phyloP scores from a whole-genome alignment of 2,113 vertebrate genomes.

The Thermophis baileyi region DNA sequence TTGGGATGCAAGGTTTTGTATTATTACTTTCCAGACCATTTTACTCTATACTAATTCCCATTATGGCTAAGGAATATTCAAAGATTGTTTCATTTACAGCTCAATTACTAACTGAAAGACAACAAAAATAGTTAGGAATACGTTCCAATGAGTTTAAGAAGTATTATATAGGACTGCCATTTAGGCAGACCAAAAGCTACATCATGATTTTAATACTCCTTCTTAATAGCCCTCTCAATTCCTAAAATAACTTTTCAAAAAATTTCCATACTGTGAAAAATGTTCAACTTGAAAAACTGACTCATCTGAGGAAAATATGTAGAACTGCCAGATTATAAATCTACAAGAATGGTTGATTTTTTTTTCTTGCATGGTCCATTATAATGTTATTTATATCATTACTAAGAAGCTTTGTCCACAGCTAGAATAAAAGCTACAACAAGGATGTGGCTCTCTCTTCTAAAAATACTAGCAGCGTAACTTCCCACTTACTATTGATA shows the following conservation, averaged over 20 bases:
- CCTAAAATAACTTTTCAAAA: constrained; percentile 32
- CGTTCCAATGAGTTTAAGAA: neutral
- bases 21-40: neutral
- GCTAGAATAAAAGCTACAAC: neutral
- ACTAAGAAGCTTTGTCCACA: constrained; percentile 49
- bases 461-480: constrained; percentile 1
- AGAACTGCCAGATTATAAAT: constrained; percentile 51
- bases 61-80: neutral
- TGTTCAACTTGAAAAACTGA: constrained; percentile 48
- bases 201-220: constrained; percentile 8
- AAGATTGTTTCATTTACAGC: neutral
- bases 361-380: constrained; percentile 42
- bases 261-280: constrained; percentile 49
- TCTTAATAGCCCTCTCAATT: constrained; percentile 25
- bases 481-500: neutral
- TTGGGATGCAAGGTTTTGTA: neutral
- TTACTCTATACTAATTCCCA: neutral
- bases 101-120: neutral
- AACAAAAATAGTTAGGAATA: neutral
- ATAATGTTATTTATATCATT: constrained; percentile 34
- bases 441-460: neutral
- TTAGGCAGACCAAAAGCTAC: neutral
- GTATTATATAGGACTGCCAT: neutral
- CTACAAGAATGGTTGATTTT: constrained; percentile 55
- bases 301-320: constrained; percentile 46